Base-by-base conservation (phyloP, 2,888 invertebrate genomes). In the Sphinx pinastri region DNA sequence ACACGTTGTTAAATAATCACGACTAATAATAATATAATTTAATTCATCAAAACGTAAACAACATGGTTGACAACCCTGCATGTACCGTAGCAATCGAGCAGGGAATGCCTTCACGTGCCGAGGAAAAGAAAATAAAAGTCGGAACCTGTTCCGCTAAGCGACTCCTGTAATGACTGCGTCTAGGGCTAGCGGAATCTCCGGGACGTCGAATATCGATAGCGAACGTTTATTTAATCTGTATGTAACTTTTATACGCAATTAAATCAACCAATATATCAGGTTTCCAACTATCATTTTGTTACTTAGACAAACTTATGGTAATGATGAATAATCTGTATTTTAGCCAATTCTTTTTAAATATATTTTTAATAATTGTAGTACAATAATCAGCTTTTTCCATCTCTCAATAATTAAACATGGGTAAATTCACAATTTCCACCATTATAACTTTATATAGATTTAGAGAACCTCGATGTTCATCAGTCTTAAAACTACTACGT, bases 101-200 rank as follows among this genome's bases (percentile, higher is more conserved):
- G 82, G 86, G 89, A 83, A 89, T 88, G 81, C 88, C 89, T 86
- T 81, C 84, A 84, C 88, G 88, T 84, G 79, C 80, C 82, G 67
- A 74, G 84, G 83, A 88, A 91, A 88, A 87, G 86, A 91, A 88
- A 90, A 88, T 84, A 90, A 91, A 88, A 88, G 87, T 83, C 78
- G 73, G 86, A 88, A 89, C 90, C 84, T 80, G 92, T 89, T 91
- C 88, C 88, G 87, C 90, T 88, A 88, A 85, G 85, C 81, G 79
- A 75, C 83, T 88, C 90, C 90, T 84, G 89, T 91, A 90, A 91
- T 89, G 87, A 88, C 88, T 86, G 84, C 77, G 70, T 75, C 77
- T 80, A 76, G 76, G 84, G 81, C 73, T 85, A 86, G 83, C 83
- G 82, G 82, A 82, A 78, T 72, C 68, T 54, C 66, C 74, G 75